Evolutionary conservation across 2,888 invertebrate species (phyloP), one percentile per base, ranked within the genome.

Genomic region (Anthophora plumipes): DNA sequence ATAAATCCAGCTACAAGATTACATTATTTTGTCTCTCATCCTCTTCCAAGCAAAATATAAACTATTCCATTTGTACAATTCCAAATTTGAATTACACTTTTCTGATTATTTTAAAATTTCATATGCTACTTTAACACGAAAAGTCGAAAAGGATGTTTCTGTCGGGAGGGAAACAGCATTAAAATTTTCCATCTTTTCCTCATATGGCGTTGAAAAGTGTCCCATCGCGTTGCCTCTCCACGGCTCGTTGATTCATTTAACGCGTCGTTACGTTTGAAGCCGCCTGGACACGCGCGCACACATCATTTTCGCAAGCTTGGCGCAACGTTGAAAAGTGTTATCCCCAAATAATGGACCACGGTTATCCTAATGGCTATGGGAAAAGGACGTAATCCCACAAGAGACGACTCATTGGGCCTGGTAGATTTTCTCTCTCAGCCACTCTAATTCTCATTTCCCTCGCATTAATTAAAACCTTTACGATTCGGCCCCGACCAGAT

Each of bases 401-500:
- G 82, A 60, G 71, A 73, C 77, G 75, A 81, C 67, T 83, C 84
- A 80, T 85, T 72, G 78, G 69, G 72, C 39, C 77, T 64, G 46
- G n/a, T 39, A 52, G 59, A 41, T 52, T 48, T 59, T n/a, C n/a
- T n/a, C 54, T 71, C 78, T 66, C 69, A 69, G 61, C 76, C 78
- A 50, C 75, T 75, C 74, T 86, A 86, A 86, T 84, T 79, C 80
- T 59, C 67, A 71, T 72, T 86, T 82, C 80, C 72, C 77, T 81
- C 71, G 66, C 77, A 86, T 85, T 86, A 87, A 87, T 86, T 87
- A 83, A 83, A 87, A 87, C 87, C 87, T 86, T 85, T 78, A 76
- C 75, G 83, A 73, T 80, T 75, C 77, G 72, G 78, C 83, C 77
- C 75, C 66, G 69, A 59, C 67, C 68, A 81, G 84, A 85, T 87